These are phyloP conservation scores for Chionis minor DNA, from an alignment of 2,113 vertebrate genomes.

Conservation along the genomic window DNA sequence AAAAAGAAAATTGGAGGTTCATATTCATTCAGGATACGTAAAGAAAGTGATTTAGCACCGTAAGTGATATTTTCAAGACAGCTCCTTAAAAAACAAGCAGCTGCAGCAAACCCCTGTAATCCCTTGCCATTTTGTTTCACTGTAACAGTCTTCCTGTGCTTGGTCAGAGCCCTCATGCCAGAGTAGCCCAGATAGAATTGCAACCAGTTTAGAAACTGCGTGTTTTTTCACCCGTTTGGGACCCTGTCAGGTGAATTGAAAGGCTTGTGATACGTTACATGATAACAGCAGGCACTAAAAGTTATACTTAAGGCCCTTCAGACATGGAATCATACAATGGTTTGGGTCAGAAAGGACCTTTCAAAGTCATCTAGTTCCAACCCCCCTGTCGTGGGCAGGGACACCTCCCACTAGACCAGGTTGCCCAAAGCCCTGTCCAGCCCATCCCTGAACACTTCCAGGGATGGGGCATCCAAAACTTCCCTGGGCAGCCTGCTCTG, in stretches of 20 bases:
- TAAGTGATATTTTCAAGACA: neutral
- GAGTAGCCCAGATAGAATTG: neutral
- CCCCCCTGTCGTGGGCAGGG: too few species aligned
- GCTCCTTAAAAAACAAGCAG: neutral
- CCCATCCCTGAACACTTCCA: too few species aligned
- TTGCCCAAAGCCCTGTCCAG: too few species aligned
- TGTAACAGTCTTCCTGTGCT: neutral
- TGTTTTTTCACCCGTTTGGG: neutral
- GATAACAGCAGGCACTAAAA: neutral
- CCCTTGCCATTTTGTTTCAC: neutral
- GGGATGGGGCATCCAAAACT: too few species aligned
- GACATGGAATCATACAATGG: too few species aligned
- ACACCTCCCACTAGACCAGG: too few species aligned
- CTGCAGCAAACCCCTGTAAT: neutral
- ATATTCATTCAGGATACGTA: neutral
- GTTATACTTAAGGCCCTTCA: neutral
- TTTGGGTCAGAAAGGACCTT: too few species aligned
- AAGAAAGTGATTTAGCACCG: neutral
- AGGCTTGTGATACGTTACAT: neutral
- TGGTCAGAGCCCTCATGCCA: neutral
- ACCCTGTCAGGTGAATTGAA: neutral
- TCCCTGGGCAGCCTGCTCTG: too few species aligned
- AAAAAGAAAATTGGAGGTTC: neutral
- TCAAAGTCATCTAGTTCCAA: too few species aligned
- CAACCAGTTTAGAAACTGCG: neutral